Conservation (phyloP, 1,140 invertebrate genomes). For the Drosophila orosa region DNA sequence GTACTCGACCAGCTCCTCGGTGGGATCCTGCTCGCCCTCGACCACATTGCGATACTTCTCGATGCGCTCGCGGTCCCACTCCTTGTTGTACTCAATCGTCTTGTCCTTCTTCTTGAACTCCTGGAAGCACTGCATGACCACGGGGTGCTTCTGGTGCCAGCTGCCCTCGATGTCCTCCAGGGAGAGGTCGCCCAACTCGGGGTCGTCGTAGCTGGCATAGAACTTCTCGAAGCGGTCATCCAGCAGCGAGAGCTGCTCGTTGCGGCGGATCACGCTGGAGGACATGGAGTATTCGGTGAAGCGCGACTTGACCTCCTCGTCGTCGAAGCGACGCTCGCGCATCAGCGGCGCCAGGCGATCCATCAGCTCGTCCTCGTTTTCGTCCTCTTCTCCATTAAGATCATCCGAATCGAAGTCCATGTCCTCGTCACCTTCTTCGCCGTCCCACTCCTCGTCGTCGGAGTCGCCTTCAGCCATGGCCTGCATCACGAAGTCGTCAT, state of each 20-base stretch:
- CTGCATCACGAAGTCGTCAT: slow-evolving; percentile 95
- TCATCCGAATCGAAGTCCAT: slow-evolving; percentile 83
- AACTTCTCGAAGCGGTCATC: slow-evolving; percentile 97
- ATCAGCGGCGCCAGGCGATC: slow-evolving; percentile 86
- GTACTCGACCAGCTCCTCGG: slow-evolving; percentile 86
- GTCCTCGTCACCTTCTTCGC: slow-evolving; percentile 78
- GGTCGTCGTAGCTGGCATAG: slow-evolving; percentile 94
- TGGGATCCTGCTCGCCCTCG: slow-evolving; percentile 86
- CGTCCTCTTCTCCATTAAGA: slow-evolving; percentile 85
- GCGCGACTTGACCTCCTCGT: slow-evolving; percentile 93
- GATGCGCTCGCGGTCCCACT: slow-evolving; percentile 88
- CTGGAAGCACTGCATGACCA: slow-evolving; percentile 88
- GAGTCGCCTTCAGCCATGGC: slow-evolving; percentile 88
- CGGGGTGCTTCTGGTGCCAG: slow-evolving; percentile 88
- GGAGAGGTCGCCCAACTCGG: slow-evolving; percentile 94
- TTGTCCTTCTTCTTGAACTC: slow-evolving; percentile 87
- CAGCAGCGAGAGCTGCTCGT: slow-evolving; percentile 91
- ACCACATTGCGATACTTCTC: slow-evolving; percentile 85
- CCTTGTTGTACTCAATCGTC: slow-evolving; percentile 87
- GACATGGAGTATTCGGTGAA: slow-evolving; percentile 98
- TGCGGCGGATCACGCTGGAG: slow-evolving; percentile 94
- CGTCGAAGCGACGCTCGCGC: slow-evolving; percentile 85
- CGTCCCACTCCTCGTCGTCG: slow-evolving; percentile 85
- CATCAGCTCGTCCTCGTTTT: slow-evolving; percentile 85
- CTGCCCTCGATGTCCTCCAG: slow-evolving; percentile 95